Evolutionary conservation across 2,888 invertebrate species (phyloP).

Genomic region (Hydroisotoma schaefferi): DNA sequence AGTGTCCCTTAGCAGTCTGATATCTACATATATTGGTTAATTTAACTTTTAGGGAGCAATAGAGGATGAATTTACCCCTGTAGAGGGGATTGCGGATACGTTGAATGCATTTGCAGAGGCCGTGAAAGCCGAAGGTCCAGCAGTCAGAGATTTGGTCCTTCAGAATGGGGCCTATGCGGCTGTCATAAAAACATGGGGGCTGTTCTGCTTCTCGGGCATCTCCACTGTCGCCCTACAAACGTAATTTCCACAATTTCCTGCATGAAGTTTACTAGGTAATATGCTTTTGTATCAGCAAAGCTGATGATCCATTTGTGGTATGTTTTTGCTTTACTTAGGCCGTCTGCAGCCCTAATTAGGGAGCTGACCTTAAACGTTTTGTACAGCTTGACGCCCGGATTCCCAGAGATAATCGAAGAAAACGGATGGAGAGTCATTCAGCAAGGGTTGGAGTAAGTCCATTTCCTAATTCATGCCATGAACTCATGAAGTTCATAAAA

Average conservation of each 20-base stretch:
- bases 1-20: too few species aligned
- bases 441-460: constrained; percentile 39
- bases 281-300: too few species aligned
- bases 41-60: too few species aligned
- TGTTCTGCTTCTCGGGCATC: constrained; percentile 33
- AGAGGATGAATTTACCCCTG: too few species aligned
- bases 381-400: constrained; percentile 32
- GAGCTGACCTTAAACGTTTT: constrained; percentile 32
- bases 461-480: not conserved
- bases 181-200: constrained; percentile 33
- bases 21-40: too few species aligned
- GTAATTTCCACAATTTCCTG: constrained; percentile 1
- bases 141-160: constrained; percentile 20
- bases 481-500: not conserved
- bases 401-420: constrained; percentile 37
- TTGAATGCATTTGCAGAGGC: constrained; percentile 21
- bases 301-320: too few species aligned
- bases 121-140: constrained; percentile 17
- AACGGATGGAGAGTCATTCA: constrained; percentile 37
- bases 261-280: too few species aligned
- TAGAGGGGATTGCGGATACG: too few species aligned
- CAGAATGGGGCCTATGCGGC: constrained; percentile 28
- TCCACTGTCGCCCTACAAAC: not conserved
- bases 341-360: constrained; percentile 28
- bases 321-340: too few species aligned